These are phyloP conservation scores for Melolontha melolontha DNA, from an alignment of 2,888 invertebrate genomes.

Conservation along the genomic window DNA sequence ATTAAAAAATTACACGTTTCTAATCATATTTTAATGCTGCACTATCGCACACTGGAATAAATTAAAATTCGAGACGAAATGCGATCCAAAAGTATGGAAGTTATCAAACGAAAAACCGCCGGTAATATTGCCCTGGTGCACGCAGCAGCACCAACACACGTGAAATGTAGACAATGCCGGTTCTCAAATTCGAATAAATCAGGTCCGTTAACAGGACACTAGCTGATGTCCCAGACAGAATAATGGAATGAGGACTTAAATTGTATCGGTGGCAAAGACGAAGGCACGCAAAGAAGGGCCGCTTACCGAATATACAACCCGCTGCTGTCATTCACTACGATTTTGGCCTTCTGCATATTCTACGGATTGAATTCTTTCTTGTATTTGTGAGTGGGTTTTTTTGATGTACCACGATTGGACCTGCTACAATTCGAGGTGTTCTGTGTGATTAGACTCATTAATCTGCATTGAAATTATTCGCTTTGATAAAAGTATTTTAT, in stretches of 20 bases:
- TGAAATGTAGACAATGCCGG: slow-evolving; percentile 58
- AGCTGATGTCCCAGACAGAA: slow-evolving; percentile 61
- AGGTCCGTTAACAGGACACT: slow-evolving; percentile 63
- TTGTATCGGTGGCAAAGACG: slow-evolving; percentile 58
- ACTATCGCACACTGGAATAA: too few species aligned
- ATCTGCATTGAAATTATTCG: too few species aligned
- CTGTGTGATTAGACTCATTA: too few species aligned
- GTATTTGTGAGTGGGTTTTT: slow-evolving; percentile 37
- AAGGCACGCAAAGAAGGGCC: slow-evolving; percentile 45
- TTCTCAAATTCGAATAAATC: slow-evolving; percentile 63
- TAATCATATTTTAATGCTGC: too few species aligned
- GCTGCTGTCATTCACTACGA: slow-evolving; percentile 57
- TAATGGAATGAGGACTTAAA: slow-evolving; percentile 65
- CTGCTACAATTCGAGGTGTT: too few species aligned
- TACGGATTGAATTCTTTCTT: slow-evolving; percentile 48
- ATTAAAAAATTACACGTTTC: too few species aligned
- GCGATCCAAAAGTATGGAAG: slow-evolving; percentile 4
- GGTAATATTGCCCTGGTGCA: slow-evolving; percentile 17
- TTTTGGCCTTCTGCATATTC: slow-evolving; percentile 52
- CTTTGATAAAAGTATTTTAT: too few species aligned
- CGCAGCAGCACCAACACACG: slow-evolving; percentile 5
- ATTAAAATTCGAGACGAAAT: too few species aligned
- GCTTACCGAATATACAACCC: slow-evolving; percentile 52
- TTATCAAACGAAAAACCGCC: slow-evolving; percentile 19
- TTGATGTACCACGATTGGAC: slow-evolving; percentile 47